Evolutionary conservation across 2,888 invertebrate genomes (phyloP), one percentile per base, ranked within the genome.

Genomic region (Pherbina coryleti): DNA sequence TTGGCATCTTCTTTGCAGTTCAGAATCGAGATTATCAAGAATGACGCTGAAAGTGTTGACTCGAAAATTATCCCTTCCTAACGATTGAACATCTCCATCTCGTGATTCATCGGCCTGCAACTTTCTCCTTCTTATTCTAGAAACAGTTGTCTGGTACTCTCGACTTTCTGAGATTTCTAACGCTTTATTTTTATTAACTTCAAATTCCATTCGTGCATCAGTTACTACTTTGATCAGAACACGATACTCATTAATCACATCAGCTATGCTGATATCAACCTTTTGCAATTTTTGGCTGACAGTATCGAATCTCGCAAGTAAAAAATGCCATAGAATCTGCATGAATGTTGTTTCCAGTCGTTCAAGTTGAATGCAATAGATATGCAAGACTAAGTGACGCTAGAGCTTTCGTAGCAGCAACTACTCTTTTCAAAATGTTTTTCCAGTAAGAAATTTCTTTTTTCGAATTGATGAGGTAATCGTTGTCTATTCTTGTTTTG

Each of bases 91-190:
- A 53, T 53, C 53, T 53, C 53, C 11, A 53, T 53, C 53, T 53
- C 53, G 53, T 8, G 53, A 53, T 53, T 53, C 53, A 53, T 53
- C 53, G 9, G 53, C 53, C 53, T 53, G 53, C 5, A 53, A 53
- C 53, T 53, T 53, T 8, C 53, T 53, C 53, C 53, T 53, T 53
- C 53, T 53, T 53, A 0, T 53, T 53, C 53, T 53, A 53, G 53
- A 53, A 53, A 53, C 53, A 53, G 53, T 53, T 53, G 53, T 53
- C 53, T n/a, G n/a, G n/a, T n/a, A n/a, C n/a, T n/a, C n/a, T n/a
- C n/a, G n/a, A n/a, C n/a, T n/a, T n/a, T n/a, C n/a, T n/a, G n/a
- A n/a, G n/a, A n/a, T n/a, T n/a, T n/a, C n/a, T n/a, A n/a, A n/a
- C n/a, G n/a, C n/a, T 53, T 31, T 31, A 31, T 31, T 31, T 31